Base-by-base conservation (phyloP, 1,140 invertebrate genomes). In the Plectrocnemia conspersa region DNA sequence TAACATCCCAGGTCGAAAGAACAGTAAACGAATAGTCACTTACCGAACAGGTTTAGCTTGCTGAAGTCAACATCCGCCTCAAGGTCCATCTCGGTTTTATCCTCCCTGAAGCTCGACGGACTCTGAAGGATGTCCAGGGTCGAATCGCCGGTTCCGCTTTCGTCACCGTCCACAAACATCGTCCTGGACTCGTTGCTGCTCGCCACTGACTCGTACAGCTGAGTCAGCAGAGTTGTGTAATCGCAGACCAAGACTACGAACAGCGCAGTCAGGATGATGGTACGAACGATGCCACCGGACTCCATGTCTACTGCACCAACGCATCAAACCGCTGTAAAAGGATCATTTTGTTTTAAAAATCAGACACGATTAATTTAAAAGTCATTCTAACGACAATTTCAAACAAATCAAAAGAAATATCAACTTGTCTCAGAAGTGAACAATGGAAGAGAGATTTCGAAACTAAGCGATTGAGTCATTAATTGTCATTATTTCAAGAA, bases 161-260 rank as follows among this genome's bases (percentile, higher is more conserved):
- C 54, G 18, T 57, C 54, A 1, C 41, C 41, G 3, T 38, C 41
- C 18, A 46, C 41, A 33, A 54, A 50, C 16, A 18, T 18, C 5
- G 47, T 13, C 19, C 38, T 52, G 9, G 54, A 50, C 2, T 7
- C 38, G 27, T 18, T 40, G 25, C 35, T 44, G 9, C 25, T 38
- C 33, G 33, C 33, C 41, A 60, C 25, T 27, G 56, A 58, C 41
- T 61, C 21, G 23, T 61, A 61, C 40, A 58, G 36, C 46, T 61
- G 50, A 10, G 18, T 36, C 5, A 61, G 50, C 9, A 61, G 55
- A 4, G 59, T 54, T 5, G 59, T 56, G 29, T 61, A 61, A 42
- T 61, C 59, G 48, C 59, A 61, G 18, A 61, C 56, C 33, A 61
- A 27, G 29, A 61, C 59, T 19, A 58, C 15, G 47, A 61, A 61